phyloP scores from a whole-genome alignment of 2,888 invertebrate genomes.

The Trachelus stipa region DNA sequence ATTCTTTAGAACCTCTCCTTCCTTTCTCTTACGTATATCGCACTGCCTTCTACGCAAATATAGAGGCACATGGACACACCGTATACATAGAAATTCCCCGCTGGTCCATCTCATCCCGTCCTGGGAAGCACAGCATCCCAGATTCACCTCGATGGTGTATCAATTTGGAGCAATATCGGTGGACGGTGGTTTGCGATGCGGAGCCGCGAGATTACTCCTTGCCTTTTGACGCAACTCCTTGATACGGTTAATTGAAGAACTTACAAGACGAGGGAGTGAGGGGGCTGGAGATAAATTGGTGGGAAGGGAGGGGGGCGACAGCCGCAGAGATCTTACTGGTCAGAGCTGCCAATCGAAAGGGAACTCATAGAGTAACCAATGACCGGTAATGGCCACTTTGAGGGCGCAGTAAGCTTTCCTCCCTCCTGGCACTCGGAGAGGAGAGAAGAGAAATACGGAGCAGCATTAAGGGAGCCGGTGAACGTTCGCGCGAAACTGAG shows the following conservation, averaged over 20 bases:
- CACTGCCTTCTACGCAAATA: background rate
- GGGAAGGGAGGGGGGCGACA: background rate
- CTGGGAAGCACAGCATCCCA: background rate
- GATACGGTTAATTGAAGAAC: conserved; percentile 55
- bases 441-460: background rate
- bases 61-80: background rate
- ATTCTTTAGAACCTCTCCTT: conserved; percentile 60
- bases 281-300: conserved; percentile 9
- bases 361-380: conserved; percentile 12
- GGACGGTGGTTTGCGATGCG: background rate
- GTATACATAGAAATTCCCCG: background rate
- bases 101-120: background rate
- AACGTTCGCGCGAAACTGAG: background rate
- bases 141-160: background rate
- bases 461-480: background rate
- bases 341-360: background rate
- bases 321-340: background rate
- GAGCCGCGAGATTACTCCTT: background rate
- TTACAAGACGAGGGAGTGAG: conserved; percentile 30
- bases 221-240: conserved; percentile 21
- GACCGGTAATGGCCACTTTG: conserved; percentile 63
- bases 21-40: background rate
- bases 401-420: conserved; percentile 40
- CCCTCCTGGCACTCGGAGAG: background rate
- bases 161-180: background rate